Conservation (phyloP, 2,113 vertebrate species). For the Ptilorrhoa leucosticta region DNA sequence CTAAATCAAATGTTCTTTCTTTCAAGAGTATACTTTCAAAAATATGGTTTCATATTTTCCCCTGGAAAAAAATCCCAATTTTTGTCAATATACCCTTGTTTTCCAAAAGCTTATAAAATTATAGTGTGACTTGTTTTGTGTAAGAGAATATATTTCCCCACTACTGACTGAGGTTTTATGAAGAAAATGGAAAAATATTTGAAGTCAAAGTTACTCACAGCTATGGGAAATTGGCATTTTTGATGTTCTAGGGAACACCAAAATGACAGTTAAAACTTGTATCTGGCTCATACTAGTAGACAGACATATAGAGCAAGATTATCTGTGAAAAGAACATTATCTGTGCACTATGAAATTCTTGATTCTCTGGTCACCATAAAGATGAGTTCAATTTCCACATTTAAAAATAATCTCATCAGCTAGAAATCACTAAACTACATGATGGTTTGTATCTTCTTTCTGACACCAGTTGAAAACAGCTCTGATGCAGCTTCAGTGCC, state of each 20-base stretch:
- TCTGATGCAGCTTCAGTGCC: not conserved
- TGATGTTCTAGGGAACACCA: not conserved
- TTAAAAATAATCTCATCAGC: not conserved
- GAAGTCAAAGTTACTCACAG: not conserved
- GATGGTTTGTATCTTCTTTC: not conserved
- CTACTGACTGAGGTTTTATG: not conserved
- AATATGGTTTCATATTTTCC: not conserved
- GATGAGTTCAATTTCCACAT: not conserved
- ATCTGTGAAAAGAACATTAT: not conserved
- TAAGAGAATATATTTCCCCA: not conserved
- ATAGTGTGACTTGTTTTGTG: not conserved
- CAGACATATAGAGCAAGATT: not conserved
- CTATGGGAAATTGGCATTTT: not conserved
- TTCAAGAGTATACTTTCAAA: not conserved
- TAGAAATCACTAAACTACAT: not conserved
- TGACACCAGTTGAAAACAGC: rapidly evolving
- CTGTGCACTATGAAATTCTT: not conserved
- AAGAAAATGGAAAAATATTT: not conserved
- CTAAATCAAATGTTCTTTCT: not conserved
- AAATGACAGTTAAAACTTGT: not conserved
- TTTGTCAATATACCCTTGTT: not conserved
- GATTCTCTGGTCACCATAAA: not conserved
- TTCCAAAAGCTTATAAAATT: not conserved
- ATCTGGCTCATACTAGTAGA: not conserved
- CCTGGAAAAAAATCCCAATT: not conserved